Evolutionary conservation across 2,888 invertebrate species (phyloP).

Genomic region (Hecatera dysodea): DNA sequence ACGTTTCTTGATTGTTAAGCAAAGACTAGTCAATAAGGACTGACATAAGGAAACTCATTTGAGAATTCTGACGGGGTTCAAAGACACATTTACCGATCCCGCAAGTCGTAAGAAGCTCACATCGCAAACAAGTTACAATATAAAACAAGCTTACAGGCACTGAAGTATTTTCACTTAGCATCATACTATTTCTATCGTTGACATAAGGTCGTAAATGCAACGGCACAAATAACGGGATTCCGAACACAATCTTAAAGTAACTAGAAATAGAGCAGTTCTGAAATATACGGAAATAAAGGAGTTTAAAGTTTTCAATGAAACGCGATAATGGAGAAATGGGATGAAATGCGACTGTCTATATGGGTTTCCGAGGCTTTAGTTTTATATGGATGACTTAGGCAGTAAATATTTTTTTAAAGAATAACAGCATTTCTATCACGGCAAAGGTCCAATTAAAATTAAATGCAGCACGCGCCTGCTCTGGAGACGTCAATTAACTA

Average conservation of each 20-base stretch:
- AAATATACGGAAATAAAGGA: constrained; percentile 51
- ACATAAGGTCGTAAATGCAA: constrained; percentile 69
- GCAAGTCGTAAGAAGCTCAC: constrained; percentile 71
- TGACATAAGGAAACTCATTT: constrained; percentile 26
- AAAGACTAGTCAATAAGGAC: constrained; percentile 23
- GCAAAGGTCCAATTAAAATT: constrained; percentile 6
- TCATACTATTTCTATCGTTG: constrained; percentile 69
- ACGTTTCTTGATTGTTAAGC: constrained; percentile 20
- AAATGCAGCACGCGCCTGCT: not conserved
- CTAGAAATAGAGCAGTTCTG: constrained; percentile 47
- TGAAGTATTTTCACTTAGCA: constrained; percentile 67
- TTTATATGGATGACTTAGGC: constrained; percentile 4
- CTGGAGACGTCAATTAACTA: not conserved
- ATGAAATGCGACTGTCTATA: constrained; percentile 43
- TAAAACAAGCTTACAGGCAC: constrained; percentile 68
- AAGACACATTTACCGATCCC: constrained; percentile 72
- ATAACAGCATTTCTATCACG: constrained; percentile 6
- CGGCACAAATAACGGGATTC: constrained; percentile 64
- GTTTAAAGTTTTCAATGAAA: constrained; percentile 52
- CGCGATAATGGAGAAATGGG: constrained; percentile 34
- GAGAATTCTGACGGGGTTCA: constrained; percentile 57
- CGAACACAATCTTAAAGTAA: constrained; percentile 57
- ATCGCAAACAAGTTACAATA: constrained; percentile 72
- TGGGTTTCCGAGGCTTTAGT: constrained; percentile 9
- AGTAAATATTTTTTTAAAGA: constrained; percentile 9